Percentiles rank a stretch among this genome's conserved stretches.
Conservation (phyloP, 2,113 vertebrate species). For the Aphyosemion australe region DNA sequence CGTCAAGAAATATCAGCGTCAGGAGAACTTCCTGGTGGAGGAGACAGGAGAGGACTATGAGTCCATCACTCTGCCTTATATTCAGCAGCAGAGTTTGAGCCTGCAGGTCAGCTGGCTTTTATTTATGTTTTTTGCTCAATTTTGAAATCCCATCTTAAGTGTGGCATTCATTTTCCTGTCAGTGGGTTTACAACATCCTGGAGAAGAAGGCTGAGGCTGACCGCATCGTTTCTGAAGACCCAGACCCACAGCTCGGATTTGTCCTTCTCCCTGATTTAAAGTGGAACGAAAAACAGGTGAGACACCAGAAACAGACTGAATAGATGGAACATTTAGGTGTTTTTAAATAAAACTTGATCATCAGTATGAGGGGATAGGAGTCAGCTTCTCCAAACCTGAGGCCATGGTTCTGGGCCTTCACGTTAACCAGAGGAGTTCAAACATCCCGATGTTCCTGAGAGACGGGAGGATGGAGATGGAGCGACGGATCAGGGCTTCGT, state of each 20-base stretch:
- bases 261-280: slow-evolving; percentile 94
- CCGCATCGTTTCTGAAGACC: slow-evolving; percentile 88
- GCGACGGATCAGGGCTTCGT: background rate
- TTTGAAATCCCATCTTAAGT: background rate
- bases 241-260: slow-evolving; percentile 85
- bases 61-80: slow-evolving; percentile 86
- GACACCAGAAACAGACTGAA: slow-evolving; percentile 8
- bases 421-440: too few relatives aligned
- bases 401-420: too few relatives aligned
- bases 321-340: too few relatives aligned
- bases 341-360: too few relatives aligned
- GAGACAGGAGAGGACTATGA: slow-evolving; percentile 87
- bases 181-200: slow-evolving; percentile 98
- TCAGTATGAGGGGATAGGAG: too few relatives aligned
- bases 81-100: slow-evolving; percentile 89
- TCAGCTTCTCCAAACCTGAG: too few relatives aligned
- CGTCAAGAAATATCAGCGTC: slow-evolving; percentile 87
- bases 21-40: slow-evolving; percentile 84
- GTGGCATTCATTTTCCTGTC: background rate
- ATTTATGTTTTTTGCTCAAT: background rate
- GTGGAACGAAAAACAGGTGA: slow-evolving; percentile 96
- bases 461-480: too few relatives aligned
- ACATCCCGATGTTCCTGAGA: too few relatives aligned
- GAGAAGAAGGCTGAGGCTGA: slow-evolving; percentile 95
- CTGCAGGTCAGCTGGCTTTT: slow-evolving; percentile 81